A percentile compares a stretch with the other conserved stretches of the same genome.
These are phyloP conservation scores for Mayetiola destructor DNA, from an alignment of 2,888 invertebrate genomes.

Conservation along the genomic window DNA sequence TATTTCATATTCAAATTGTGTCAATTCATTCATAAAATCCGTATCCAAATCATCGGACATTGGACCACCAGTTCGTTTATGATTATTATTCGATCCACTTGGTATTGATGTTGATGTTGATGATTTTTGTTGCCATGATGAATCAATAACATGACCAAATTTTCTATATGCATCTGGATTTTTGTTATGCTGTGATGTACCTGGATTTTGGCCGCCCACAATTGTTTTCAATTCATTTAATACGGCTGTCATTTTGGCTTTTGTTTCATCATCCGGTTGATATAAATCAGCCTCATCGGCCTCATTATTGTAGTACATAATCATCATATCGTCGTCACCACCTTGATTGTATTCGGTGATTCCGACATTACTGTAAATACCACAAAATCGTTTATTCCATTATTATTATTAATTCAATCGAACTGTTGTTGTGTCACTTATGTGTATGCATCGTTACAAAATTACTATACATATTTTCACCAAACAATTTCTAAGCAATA, in stretches of 20 bases:
- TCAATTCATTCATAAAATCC: constrained; percentile 20
- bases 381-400: constrained; percentile 27
- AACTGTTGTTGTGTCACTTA: no score
- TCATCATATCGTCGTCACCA: constrained; percentile 15
- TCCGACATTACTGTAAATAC: constrained; percentile 29
- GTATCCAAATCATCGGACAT: constrained; percentile 22
- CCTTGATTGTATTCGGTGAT: not conserved
- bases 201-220: constrained; percentile 38
- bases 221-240: constrained; percentile 62
- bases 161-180: constrained; percentile 23
- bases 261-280: constrained; percentile 52
- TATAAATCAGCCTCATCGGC: constrained; percentile 35
- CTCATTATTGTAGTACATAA: constrained; percentile 7
- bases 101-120: not conserved
- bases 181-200: constrained; percentile 14
- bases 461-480: no score
- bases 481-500: no score
- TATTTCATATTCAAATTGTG: constrained; percentile 20
- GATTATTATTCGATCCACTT: not conserved
- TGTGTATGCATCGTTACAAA: no score
- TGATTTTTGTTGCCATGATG: constrained; percentile 18
- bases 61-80: not conserved
- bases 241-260: constrained; percentile 67
- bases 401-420: no score
- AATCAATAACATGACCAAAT: constrained; percentile 27